These are phyloP conservation scores for Blennius ocellaris DNA, from an alignment of 2,113 vertebrate species.

Conservation along the genomic window DNA sequence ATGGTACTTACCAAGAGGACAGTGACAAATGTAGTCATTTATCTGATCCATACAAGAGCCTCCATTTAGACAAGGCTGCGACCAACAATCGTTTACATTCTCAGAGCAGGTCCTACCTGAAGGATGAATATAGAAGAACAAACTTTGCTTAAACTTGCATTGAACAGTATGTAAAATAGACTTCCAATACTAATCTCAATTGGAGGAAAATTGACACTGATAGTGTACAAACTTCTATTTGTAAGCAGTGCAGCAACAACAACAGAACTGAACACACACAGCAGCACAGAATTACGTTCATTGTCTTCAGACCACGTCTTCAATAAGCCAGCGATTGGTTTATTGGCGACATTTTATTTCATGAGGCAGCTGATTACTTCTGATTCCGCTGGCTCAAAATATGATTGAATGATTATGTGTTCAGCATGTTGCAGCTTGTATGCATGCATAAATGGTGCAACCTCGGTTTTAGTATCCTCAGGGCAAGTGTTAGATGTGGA, in stretches of 20 bases:
- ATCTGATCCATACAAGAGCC: conserved; percentile 81
- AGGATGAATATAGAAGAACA: conserved; percentile 49
- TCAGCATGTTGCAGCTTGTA: conserved; percentile 26
- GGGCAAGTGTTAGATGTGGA: conserved; percentile 45
- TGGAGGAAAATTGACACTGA: not conserved
- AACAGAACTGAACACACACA: conserved; percentile 12
- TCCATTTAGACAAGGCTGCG: conserved; percentile 82
- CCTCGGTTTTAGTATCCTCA: conserved; percentile 47
- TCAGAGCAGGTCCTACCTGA: conserved; percentile 80
- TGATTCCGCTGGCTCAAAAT: conserved; percentile 31
- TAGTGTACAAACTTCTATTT: not conserved
- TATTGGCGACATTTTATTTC: conserved; percentile 34
- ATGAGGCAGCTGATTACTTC: conserved; percentile 44
- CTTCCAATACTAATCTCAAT: conserved; percentile 3
- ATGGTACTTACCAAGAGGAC: conserved; percentile 78
- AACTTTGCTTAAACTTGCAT: conserved; percentile 21
- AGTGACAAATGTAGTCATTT: conserved; percentile 83
- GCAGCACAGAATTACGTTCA: not conserved
- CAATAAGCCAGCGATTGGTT: conserved; percentile 28
- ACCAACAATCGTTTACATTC: conserved; percentile 76
- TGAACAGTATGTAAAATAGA: conserved; percentile 6
- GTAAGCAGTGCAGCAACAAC: not conserved
- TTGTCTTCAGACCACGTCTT: not conserved
- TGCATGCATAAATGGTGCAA: conserved; percentile 32
- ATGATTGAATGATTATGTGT: conserved; percentile 50